Percentiles rank a stretch among this genome's conserved stretches.
Conservation (phyloP, 2,113 vertebrate genomes). For the Chloebia gouldiae region DNA sequence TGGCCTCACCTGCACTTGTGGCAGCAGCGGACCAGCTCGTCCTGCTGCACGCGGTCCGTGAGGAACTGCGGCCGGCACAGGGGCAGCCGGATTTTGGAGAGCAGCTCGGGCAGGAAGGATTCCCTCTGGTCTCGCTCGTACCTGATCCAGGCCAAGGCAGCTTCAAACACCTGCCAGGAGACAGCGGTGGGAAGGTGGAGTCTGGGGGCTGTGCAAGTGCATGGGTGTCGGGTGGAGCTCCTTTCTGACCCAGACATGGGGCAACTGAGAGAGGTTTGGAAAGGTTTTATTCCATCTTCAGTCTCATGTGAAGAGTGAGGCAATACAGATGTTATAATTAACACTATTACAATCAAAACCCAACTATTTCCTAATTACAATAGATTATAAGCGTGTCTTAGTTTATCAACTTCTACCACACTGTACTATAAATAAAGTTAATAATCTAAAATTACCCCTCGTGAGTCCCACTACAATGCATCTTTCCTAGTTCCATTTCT, state of each 20-base stretch:
- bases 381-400: background rate
- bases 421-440: background rate
- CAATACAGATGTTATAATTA: background rate
- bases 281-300: background rate
- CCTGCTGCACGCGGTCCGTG: constrained; percentile 90
- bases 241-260: background rate
- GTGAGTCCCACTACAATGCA: background rate
- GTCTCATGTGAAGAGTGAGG: background rate
- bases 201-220: background rate
- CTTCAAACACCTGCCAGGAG: constrained; percentile 85
- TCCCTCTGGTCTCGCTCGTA: constrained; percentile 79
- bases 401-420: background rate
- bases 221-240: background rate
- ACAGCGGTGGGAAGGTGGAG: fast-evolving
- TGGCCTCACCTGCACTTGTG: constrained; percentile 88
- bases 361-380: background rate
- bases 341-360: background rate
- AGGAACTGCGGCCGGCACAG: constrained; percentile 94
- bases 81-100: constrained; percentile 87
- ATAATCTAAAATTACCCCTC: background rate
- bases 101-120: constrained; percentile 81
- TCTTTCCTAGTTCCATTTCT: background rate
- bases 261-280: background rate
- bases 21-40: constrained; percentile 91
- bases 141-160: constrained; percentile 86